phyloP scores from a whole-genome alignment of 2,797 vertebrate species.

The Pyrocephalus nanus region DNA sequence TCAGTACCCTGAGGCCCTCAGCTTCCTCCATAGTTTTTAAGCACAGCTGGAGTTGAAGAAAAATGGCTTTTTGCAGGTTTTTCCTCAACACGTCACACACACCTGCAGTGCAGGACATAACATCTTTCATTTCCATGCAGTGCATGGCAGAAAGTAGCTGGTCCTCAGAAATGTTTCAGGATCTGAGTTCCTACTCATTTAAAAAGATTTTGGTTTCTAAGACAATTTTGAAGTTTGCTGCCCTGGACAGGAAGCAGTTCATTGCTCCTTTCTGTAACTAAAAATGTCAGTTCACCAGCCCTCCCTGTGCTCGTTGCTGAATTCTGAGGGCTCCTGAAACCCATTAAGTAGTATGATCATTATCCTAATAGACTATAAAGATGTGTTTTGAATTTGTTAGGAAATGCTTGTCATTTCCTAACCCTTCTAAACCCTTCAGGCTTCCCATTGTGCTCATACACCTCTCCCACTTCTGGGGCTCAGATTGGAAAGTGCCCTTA shows the following conservation, averaged over 20 bases:
- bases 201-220: neutral
- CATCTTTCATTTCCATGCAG: neutral
- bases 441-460: neutral
- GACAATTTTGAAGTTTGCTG: neutral
- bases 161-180: neutral
- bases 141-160: neutral
- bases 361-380: neutral
- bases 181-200: neutral
- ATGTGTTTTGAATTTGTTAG: neutral
- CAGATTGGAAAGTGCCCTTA: neutral
- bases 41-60: neutral
- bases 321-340: neutral
- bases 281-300: neutral
- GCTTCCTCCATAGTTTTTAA: neutral
- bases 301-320: neutral
- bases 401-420: neutral
- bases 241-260: neutral
- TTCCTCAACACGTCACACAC: accelerated
- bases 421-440: neutral
- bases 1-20: neutral
- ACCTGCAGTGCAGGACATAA: neutral
- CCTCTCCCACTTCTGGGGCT: neutral
- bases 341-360: neutral
- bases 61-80: neutral
- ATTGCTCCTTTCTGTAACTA: neutral